Base-by-base conservation (phyloP, 2,113 vertebrate genomes). In the Lucifuga dentata region DNA sequence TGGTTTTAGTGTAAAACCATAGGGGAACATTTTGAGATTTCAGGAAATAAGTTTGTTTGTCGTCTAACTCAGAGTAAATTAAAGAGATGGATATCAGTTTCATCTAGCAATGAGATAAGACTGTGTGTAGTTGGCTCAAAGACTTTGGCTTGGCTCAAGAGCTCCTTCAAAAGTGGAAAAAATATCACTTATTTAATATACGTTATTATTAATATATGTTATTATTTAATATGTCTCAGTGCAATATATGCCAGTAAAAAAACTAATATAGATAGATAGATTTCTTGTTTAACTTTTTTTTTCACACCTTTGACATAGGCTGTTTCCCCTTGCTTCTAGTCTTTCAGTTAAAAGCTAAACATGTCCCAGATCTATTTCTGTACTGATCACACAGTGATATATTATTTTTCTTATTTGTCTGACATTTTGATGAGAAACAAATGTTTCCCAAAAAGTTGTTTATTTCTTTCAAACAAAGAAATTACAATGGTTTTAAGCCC, bases 51-150 rank as follows among this genome's bases (percentile, higher is more conserved):
- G 38, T 11, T 11, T 5, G 9, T 39, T 49, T 53, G 38, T 11
- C 12, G 3, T 51, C 11, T n/a, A 1, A 29, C 2, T 13, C 12
- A 51, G 6, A 39, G 15, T 11, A 15, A 17, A 2, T 21, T 57
- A 35, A 55, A n/a, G 16, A 53, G 36, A n/a, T 26, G 7, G n/a
- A 38, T 23, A 11, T 29, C 26, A 4, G 16, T 41, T 35, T 29
- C 29, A 19, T 53, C 23, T 24, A 29, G n/a, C n/a, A n/a, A n/a
- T n/a, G n/a, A n/a, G n/a, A n/a, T n/a, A n/a, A n/a, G n/a, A n/a
- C n/a, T n/a, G n/a, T n/a, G n/a, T n/a, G n/a, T n/a, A n/a, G n/a
- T 23, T 12, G 51, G 44, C 48, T 80, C 62, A 80, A 58, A 83
- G 57, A 11, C 43, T 1, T 43, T 1, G n/a, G n/a, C n/a, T n/a